A percentile compares a stretch with the other conserved stretches of the same genome.
These are phyloP conservation scores for Phoebastria nigripes DNA, from an alignment of 2,797 vertebrate genomes.

Conservation along the genomic window DNA sequence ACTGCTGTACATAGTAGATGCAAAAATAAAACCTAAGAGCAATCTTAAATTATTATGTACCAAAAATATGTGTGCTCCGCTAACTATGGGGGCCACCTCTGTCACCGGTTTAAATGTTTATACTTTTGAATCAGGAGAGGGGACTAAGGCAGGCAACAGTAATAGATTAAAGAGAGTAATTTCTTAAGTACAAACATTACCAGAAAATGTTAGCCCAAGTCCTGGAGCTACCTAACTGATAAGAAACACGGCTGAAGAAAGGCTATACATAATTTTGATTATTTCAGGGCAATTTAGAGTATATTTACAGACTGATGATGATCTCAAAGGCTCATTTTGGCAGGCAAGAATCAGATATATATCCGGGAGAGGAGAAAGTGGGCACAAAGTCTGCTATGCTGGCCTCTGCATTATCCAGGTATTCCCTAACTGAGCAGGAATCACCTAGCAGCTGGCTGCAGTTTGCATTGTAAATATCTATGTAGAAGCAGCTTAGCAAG, in stretches of 20 bases:
- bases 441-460: not conserved
- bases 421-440: not conserved
- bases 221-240: not conserved
- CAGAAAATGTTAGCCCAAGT: not conserved
- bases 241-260: not conserved
- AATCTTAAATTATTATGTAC: not conserved
- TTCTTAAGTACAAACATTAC: not conserved
- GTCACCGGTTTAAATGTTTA: not conserved
- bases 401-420: not conserved
- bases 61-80: not conserved
- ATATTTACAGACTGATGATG: not conserved
- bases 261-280: not conserved
- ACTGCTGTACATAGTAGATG: no score
- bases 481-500: not conserved
- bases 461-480: not conserved
- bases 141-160: not conserved
- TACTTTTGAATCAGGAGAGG: not conserved
- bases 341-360: not conserved
- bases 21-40: not conserved
- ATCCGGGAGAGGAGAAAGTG: not conserved
- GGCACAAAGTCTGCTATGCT: not conserved
- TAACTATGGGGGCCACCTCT: no score
- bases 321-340: not conserved
- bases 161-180: not conserved
- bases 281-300: not conserved